Evolutionary conservation across 2,113 vertebrate genomes (phyloP), one percentile per base, ranked within the genome.

Genomic region (Sinosuthora webbiana): DNA sequence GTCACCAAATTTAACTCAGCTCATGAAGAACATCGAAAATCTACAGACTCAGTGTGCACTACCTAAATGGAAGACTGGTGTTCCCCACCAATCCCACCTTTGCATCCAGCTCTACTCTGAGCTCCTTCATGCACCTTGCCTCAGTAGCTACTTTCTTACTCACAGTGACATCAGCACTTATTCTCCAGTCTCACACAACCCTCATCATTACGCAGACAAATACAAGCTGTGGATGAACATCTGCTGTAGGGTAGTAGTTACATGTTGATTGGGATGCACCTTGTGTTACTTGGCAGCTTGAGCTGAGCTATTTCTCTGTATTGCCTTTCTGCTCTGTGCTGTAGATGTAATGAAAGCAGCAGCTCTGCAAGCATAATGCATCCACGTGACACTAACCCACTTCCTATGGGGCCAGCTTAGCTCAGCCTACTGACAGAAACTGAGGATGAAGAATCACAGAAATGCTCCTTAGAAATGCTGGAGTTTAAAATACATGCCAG

Each of bases 371-470:
- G 33, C 50, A 35, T 73, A 44, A 45, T 39, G 47, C n/a, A 57
- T 45, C 33, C 19, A 56, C 1, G 2, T 1, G 8, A 15, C 6
- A 55, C 28, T 57, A 70, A 59, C 41, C 10, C 2, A 0, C 11
- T 42, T 57, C 22, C 57, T 50, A 7, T 15, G 35, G 69, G 25
- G 56, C 35, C 60, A 56, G 13, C 7, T 65, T 91, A 83, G 52
- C 65, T 78, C 47, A 53, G 28, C 23, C 65, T n/a, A 7, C 53
- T 79, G 45, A 21, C 49, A 88, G 6, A 89, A 89, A 35, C n/a
- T n/a, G 31, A 19, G 33, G 14, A 25, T 85, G 27, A 71, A 62
- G 57, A 60, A 78, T 39, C 47, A 71, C 9, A 60, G 53, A 85
- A 71, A 78, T 10, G 15, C 21, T 79, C 21, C 59, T 87, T 67